A percentile compares a stretch with the other conserved stretches of the same genome.
phyloP scores from a whole-genome alignment of 2,888 invertebrate genomes.

The Balanococcus diminutus region DNA sequence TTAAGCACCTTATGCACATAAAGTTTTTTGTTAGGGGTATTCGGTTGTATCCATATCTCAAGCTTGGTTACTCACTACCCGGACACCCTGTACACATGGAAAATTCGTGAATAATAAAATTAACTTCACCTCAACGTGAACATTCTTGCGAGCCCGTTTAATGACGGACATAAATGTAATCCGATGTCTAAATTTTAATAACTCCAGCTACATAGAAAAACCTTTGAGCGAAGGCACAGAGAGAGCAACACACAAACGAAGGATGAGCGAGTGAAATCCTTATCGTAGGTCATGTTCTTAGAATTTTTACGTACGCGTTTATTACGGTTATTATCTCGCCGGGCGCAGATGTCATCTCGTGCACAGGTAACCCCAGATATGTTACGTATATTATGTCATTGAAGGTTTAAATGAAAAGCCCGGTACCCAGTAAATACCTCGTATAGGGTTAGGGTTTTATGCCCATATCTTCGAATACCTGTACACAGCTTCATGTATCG shows the following conservation, averaged over 20 bases:
- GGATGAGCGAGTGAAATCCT: constrained; percentile 1
- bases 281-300: constrained; percentile 15
- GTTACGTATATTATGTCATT: background rate
- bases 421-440: background rate
- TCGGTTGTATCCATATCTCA: too few relatives aligned
- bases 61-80: too few relatives aligned
- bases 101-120: constrained; percentile 29
- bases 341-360: constrained; percentile 24
- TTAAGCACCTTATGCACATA: too few relatives aligned
- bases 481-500: too few relatives aligned
- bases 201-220: background rate
- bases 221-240: background rate
- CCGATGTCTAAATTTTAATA: background rate
- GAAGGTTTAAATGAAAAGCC: constrained; percentile 1
- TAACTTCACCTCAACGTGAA: background rate
- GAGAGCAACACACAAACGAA: background rate
- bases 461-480: background rate
- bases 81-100: background rate
- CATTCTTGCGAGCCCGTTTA: background rate
- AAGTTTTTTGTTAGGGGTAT: too few relatives aligned
- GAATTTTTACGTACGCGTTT: background rate
- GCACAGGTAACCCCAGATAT: background rate
- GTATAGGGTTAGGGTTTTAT: background rate
- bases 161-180: background rate
- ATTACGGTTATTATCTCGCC: constrained; percentile 33